Conservation (phyloP, 2,797 vertebrate species). For the Molossus molossus region DNA sequence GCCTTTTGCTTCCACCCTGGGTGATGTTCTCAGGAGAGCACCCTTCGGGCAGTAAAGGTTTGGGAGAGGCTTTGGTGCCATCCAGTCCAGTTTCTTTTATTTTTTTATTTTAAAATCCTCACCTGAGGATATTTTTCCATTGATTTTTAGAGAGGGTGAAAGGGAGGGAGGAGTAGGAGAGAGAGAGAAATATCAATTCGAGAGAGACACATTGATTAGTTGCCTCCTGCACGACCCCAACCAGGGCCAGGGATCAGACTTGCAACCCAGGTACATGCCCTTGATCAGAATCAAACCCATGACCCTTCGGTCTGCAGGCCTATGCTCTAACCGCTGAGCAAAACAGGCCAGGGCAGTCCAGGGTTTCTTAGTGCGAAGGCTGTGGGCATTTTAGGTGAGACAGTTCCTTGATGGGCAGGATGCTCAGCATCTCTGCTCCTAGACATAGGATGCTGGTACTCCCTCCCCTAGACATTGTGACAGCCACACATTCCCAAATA, state of each 20-base stretch:
- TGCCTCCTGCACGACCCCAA: no score
- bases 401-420: not conserved
- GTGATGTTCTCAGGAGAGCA: not conserved
- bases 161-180: no score
- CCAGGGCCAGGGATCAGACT: no score
- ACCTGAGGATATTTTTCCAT: no score
- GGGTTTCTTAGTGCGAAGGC: not conserved
- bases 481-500: not conserved
- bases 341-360: not conserved
- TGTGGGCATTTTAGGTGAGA: not conserved
- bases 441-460: not conserved
- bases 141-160: no score
- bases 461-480: not conserved
- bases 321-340: no score
- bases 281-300: no score
- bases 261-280: no score
- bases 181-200: no score
- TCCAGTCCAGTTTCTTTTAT: not conserved
- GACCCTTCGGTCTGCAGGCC: no score
- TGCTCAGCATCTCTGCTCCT: not conserved
- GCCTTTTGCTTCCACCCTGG: constrained; percentile 7
- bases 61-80: not conserved
- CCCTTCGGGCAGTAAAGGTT: not conserved
- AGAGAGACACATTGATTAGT: no score
- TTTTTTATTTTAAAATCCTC: no score